Evolutionary conservation across 64 coral and sea anemone genomes (phyloP), one percentile per base, ranked within the genome.

Genomic region (Actinia tenebrosa): DNA sequence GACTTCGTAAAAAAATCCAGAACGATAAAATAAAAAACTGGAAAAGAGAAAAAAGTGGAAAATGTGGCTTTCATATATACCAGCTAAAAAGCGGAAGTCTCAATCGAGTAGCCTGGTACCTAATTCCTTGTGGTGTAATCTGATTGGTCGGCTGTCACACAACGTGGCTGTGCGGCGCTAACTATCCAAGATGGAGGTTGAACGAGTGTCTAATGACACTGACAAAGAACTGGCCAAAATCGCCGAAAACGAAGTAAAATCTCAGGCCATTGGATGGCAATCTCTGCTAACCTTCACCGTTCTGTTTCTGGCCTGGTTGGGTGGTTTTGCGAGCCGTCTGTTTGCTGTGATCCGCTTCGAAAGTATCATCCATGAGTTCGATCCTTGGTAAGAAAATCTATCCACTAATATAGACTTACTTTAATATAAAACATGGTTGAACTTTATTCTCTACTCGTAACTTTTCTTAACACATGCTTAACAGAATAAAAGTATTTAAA

Each of bases 361-460:
- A 90, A 99, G 97, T 42, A 99, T 99, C 75, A 99, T 99, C 16
- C 97, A 99, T 78, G 97, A 99, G 83, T 99, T 99, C 63, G 97
- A 99, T 56, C 97, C 97, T 15, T 99, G 97, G 97, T 99, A 86
- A 95, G 87, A 53, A 50, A 17, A 53, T 72, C 16, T n/a, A 44
- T 63, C 72, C 44, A 50, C 53, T 81, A 50, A 5, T 37, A 50
- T 45, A 7, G 53, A 52, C 27, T 86, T 45, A 81, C 20, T 47
- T 2, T 19, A 45, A 50, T 81, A 14, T 75, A 14, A 11, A 30
- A 42, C 56, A 75, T 26, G 11, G n/a, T 14, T 75, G 19, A 20
- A 27, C 69, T 75, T 37, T 42, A 25, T 75, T 75, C 26, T 42
- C 20, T 75, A 15, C 13, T 37, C 14, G 25, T 30, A 25, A 26